These are phyloP conservation scores for Drosophila birchii DNA, from an alignment of 2,888 invertebrate genomes.

Conservation along the genomic window DNA sequence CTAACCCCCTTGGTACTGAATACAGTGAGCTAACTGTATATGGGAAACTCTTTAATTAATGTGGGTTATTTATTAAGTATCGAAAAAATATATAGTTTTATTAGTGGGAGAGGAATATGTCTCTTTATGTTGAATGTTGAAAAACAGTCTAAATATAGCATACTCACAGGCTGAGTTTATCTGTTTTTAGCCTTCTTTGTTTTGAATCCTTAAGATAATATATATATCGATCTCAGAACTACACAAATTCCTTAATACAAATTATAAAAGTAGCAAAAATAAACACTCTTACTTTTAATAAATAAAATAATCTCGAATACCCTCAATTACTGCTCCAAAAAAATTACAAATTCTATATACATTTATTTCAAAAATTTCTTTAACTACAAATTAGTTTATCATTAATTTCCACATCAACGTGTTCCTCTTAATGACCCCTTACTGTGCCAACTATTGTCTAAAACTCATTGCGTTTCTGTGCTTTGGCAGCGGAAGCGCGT, in stretches of 20 bases:
- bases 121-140: no score
- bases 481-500: constrained; percentile 48
- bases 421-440: neutral
- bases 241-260: neutral
- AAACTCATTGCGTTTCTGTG: constrained; percentile 45
- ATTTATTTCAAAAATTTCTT: neutral
- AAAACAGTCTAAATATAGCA: no score
- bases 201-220: neutral
- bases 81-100: neutral
- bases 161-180: no score
- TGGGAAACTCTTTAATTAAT: neutral
- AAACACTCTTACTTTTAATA: neutral
- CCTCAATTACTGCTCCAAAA: neutral
- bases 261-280: neutral
- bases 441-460: constrained; percentile 31
- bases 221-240: neutral
- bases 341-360: no score
- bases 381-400: neutral
- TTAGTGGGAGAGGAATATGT: neutral
- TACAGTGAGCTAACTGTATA: constrained; percentile 20
- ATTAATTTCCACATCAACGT: neutral
- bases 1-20: constrained; percentile 16
- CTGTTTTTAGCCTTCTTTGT: no score
- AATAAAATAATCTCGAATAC: no score
- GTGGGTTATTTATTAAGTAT: no score